These are phyloP conservation scores for Propithecus perrieri DNA, from an alignment of 2,797 vertebrate genomes.

Conservation along the genomic window DNA sequence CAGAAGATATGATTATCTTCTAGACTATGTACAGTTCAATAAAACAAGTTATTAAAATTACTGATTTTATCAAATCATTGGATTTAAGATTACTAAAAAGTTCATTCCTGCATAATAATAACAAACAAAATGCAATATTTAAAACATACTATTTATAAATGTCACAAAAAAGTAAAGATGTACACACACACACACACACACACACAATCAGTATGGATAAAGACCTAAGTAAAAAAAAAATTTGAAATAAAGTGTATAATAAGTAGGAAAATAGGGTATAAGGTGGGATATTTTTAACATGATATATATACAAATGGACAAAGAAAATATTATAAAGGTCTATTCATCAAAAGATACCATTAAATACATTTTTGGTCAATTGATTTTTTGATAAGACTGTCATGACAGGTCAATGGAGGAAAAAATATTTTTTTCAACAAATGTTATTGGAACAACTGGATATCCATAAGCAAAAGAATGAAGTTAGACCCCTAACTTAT, in stretches of 20 bases:
- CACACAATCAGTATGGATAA: not conserved
- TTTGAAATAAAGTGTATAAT: not conserved
- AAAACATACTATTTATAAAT: not conserved
- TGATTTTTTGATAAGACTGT: not conserved
- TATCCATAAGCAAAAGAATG: not conserved
- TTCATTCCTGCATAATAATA: not conserved
- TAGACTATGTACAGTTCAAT: not conserved
- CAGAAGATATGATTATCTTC: not conserved
- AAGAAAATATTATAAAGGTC: not conserved
- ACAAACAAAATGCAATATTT: not conserved
- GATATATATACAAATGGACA: not conserved
- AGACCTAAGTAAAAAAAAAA: not conserved
- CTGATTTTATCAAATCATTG: not conserved
- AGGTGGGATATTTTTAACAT: not conserved
- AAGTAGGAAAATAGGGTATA: not conserved
- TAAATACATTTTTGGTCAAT: not conserved
- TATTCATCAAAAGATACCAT: not conserved
- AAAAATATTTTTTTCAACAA: not conserved
- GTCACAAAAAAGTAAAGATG: not conserved
- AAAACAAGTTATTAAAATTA: not conserved
- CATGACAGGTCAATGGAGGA: not conserved
- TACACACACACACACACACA: too few species aligned
- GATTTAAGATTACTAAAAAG: not conserved
- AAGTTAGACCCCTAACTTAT: not conserved
- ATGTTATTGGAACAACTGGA: not conserved